Evolutionary conservation across 2,797 vertebrate species (phyloP).

Genomic region (Clarias pachynema): DNA sequence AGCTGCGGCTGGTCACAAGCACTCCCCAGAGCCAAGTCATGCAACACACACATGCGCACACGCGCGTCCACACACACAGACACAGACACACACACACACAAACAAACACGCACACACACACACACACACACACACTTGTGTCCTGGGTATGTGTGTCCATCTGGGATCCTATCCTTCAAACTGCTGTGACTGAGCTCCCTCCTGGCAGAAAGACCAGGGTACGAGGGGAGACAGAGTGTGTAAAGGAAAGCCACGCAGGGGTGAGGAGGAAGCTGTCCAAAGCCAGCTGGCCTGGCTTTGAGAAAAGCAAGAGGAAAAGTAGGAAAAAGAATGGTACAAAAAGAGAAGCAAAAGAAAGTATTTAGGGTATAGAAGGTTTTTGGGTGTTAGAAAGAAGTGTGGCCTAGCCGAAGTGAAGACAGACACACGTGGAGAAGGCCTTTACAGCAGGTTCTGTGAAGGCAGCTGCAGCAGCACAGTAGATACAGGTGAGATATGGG

Average conservation of each 20-base stretch:
- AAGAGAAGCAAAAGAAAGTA: conserved; percentile 51
- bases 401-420: conserved; percentile 43
- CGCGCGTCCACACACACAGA: conserved; percentile 47
- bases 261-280: conserved; percentile 78
- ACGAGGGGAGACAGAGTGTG: conserved; percentile 77
- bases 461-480: conserved; percentile 57
- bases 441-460: conserved; percentile 70
- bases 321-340: conserved; percentile 39
- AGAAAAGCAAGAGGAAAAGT: conserved; percentile 47
- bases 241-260: conserved; percentile 79
- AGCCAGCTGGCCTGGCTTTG: conserved; percentile 91
- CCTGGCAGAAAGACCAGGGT: conserved; percentile 76
- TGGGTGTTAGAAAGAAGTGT: conserved; percentile 15
- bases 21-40: conserved; percentile 71
- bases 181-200: conserved; percentile 74
- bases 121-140: conserved; percentile 67
- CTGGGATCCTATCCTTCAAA: conserved; percentile 80
- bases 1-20: conserved; percentile 72
- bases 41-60: conserved; percentile 60
- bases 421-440: conserved; percentile 51
- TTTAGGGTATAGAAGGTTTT: conserved; percentile 32
- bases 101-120: conserved; percentile 19
- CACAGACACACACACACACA: conserved; percentile 29
- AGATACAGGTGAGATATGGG: conserved; percentile 76
- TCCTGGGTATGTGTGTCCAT: conserved; percentile 72